Conservation (phyloP, 2,113 vertebrate species). For the Megaleporinus macrocephalus region DNA sequence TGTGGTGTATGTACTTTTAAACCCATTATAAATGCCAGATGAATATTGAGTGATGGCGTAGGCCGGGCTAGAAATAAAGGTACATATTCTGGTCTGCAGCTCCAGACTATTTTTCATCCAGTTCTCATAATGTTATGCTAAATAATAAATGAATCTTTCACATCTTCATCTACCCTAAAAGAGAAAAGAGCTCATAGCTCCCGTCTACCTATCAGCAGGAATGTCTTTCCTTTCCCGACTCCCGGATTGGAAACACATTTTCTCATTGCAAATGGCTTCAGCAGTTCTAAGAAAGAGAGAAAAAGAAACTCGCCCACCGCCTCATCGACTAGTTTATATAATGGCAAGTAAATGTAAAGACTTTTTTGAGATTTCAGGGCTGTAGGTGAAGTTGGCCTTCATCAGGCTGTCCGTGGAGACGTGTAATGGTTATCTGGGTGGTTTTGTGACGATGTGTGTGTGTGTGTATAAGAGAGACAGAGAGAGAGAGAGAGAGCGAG, state of each 20-base stretch:
- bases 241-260: conserved; percentile 33
- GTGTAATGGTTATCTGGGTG: neutral
- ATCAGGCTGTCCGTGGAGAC: neutral
- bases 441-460: neutral
- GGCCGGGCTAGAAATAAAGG: neutral
- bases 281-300: neutral
- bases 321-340: neutral
- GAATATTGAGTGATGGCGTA: neutral
- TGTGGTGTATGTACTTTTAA: neutral
- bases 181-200: neutral
- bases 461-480: neutral
- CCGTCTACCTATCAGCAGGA: neutral
- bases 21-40: neutral
- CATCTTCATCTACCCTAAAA: neutral
- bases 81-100: neutral
- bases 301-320: neutral
- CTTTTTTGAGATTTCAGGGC: neutral
- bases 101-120: neutral
- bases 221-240: neutral
- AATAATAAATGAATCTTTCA: conserved; percentile 19
- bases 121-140: neutral
- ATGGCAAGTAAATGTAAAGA: neutral
- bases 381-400: neutral
- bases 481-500: conserved; percentile 16
- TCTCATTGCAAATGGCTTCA: neutral